These are phyloP conservation scores for Pharmacophagus antenor DNA, from an alignment of 2,888 invertebrate genomes.

Conservation along the genomic window DNA sequence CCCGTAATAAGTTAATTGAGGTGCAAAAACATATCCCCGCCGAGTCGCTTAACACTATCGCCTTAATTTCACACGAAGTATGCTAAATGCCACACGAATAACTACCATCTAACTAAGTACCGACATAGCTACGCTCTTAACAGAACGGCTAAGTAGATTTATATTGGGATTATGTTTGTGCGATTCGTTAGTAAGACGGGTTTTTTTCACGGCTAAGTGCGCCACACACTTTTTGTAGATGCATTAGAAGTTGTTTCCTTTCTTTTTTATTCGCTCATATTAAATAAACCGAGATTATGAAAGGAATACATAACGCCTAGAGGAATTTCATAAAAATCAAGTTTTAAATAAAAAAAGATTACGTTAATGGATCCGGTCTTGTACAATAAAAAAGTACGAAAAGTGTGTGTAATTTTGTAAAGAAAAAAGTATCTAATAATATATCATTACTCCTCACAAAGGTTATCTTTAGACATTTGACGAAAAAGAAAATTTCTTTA, in stretches of 20 bases:
- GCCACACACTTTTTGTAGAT: neutral
- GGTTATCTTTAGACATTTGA: too few species aligned
- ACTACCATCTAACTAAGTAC: slow-evolving; percentile 36
- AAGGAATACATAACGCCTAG: neutral
- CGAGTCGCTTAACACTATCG: slow-evolving; percentile 53
- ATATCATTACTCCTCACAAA: too few species aligned
- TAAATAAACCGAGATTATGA: neutral
- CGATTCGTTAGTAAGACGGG: slow-evolving; percentile 4
- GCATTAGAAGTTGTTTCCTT: neutral
- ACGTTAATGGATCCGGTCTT: too few species aligned
- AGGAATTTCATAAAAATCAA: neutral
- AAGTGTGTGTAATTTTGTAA: too few species aligned
- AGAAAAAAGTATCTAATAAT: too few species aligned
- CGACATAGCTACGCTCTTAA: slow-evolving; percentile 13
- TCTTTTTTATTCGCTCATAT: neutral
- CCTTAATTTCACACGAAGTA: slow-evolving; percentile 48
- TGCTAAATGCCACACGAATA: slow-evolving; percentile 47
- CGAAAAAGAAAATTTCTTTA: too few species aligned
- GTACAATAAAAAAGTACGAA: too few species aligned
- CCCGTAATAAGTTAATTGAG: slow-evolving; percentile 76
- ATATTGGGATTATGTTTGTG: slow-evolving; percentile 25
- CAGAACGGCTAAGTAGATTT: slow-evolving; percentile 24
- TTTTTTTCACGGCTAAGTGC: neutral
- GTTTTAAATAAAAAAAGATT: neutral
- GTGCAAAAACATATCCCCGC: slow-evolving; percentile 66